Base-by-base conservation (phyloP, 2,797 vertebrate species). In the Sphaeramia orbicularis region DNA sequence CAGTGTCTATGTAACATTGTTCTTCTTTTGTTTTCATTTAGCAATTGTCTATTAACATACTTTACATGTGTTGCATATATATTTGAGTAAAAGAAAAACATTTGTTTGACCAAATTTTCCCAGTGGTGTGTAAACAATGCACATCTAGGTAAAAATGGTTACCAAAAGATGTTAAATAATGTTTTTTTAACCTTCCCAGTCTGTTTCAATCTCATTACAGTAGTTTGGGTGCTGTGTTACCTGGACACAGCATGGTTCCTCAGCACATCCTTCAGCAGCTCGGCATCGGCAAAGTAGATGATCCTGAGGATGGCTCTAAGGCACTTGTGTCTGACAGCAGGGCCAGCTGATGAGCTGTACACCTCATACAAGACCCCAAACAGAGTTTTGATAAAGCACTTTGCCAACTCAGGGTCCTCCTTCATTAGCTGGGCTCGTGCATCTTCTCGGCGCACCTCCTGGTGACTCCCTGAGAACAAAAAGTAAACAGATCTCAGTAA, bases 281-380 rank as follows among this genome's bases (percentile, higher is more conserved):
- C 98, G 43, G 98, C 97, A 92, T 99, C 98, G 72, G 98, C 97
- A 93, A 99, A 99, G 95, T 95, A 99, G 93, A 99, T 99, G 91
- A 99, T 99, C 94, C 98, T 98, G 95, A 99, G 98, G 94, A 99
- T 99, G 96, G 98, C 98, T 97, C 98, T 96, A 98, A 99, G 98
- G 98, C 97, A 99, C 98, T 99, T 99, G 94, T 99, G 98, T 99
- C 98, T 96, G 94, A 99, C 98, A 69, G 98, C 98, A 82, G 98
- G 98, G 86, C 98, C 98, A 85, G 98, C 98, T 24, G 98, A 99
- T 81, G 98, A 99, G 92, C 98, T 99, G 93, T 99, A 99, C 57
- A 99, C 98, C 94, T 99, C 98, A 90, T 99, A 99, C 90, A 99
- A 95, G 91, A 99, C 98, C 85, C 98, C 98, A 81, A 99, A 99